Base-by-base conservation (phyloP, 2,797 vertebrate genomes). In the Nannoperca obscura region DNA sequence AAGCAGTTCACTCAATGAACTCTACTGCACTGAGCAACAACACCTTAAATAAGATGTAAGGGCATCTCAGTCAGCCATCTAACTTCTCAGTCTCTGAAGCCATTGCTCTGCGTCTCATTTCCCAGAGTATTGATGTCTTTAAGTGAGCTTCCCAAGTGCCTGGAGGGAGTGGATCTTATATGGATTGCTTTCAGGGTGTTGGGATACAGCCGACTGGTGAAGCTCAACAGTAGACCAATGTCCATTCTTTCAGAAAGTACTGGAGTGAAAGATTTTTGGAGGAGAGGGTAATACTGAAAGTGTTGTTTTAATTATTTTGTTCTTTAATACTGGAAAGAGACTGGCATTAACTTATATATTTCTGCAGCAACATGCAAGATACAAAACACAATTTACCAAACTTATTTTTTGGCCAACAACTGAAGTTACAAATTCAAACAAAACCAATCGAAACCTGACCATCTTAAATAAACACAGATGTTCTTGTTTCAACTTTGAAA, bases 81-180 rank as follows among this genome's bases (percentile, higher is more conserved):
- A 81, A 88, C 87, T 85, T 84, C 86, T 78, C 70, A 71, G 78
- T 82, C 82, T 89, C 83, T 72, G 85, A 87, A 89, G 84, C 73
- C 86, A 90, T 93, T 78, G 68, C 91, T 94, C 90, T 91, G 90
- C 89, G 92, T 94, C 93, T 94, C 90, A 91, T 94, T 94, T 93
- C 90, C 91, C 86, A 54, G 52, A 71, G 80, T 93, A 94, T 93
- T 90, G 93, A 94, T 91, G 90, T 91, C 81, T 91, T 87, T 88
- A 92, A 94, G 90, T 91, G 90, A 89, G 89, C 87, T 88, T 89
- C 82, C 78, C 81, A 68, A 87, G 81, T 81, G 85, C 87, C 83
- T 79, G 69, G 46, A 83, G 79, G 84, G 83, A 86, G 84, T 73
- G 86, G 84, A 86, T 89, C 84, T 78, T 89, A 4, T 89, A 94